Percentiles rank a stretch among this genome's conserved stretches.
Evolutionary conservation across 92 coral and sea anemone genomes (phyloP).

Genomic region (Epizoanthus stellaris): DNA sequence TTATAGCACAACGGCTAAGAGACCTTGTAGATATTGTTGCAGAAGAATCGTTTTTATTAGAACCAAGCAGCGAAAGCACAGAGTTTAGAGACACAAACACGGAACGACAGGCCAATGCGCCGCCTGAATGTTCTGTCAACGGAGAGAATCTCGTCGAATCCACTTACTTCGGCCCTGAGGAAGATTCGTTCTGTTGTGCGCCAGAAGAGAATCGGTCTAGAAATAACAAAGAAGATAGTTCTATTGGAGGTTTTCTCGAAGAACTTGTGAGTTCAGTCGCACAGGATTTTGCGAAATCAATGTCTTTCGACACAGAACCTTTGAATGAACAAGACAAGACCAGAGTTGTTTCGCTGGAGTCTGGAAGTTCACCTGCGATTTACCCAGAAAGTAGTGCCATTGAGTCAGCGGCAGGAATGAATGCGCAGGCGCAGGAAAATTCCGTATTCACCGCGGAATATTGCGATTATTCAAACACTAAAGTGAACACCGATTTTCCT

Average conservation of each 20-base stretch:
- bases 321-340: neutral
- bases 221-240: neutral
- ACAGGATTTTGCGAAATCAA: neutral
- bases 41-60: neutral
- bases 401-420: neutral
- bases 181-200: neutral
- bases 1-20: conserved; percentile 25
- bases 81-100: neutral
- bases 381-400: neutral
- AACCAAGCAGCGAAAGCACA: neutral
- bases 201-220: neutral
- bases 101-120: neutral
- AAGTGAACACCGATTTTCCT: neutral
- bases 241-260: conserved; percentile 18
- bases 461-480: neutral
- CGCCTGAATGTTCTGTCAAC: neutral
- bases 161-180: neutral
- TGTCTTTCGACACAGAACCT: neutral
- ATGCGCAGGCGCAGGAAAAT: neutral
- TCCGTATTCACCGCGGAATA: neutral
- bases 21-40: conserved; percentile 19
- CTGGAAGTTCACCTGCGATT: neutral
- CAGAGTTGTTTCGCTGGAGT: neutral
- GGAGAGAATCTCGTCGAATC: neutral
- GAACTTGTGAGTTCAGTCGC: conserved; percentile 28